Evolutionary conservation across 2,888 invertebrate genomes (phyloP).

Genomic region (Germaria angustata): DNA sequence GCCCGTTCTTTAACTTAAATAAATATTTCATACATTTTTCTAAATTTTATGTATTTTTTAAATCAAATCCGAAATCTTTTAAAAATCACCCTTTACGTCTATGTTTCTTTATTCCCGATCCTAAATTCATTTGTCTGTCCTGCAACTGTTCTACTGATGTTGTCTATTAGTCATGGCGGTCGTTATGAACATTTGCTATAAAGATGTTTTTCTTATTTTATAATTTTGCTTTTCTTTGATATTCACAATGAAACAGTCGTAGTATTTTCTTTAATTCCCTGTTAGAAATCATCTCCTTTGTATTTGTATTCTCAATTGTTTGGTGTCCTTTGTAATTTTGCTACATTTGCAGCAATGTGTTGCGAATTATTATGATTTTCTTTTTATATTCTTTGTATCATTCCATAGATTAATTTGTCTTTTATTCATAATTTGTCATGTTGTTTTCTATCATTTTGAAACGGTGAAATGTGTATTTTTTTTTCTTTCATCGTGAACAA

Average conservation of each 20-base stretch:
- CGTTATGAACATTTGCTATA: conserved; percentile 55
- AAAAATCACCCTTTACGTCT: too few relatives aligned
- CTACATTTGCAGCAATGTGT: not conserved
- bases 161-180: conserved; percentile 48
- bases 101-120: not conserved
- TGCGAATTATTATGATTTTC: conserved; percentile 56
- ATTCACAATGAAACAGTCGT: not conserved
- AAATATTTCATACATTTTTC: too few relatives aligned
- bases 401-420: conserved; percentile 37
- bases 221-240: conserved; percentile 1
- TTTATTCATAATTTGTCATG: conserved; percentile 42
- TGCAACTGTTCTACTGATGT: conserved; percentile 11
- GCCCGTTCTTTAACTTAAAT: too few relatives aligned
- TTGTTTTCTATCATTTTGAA: conserved; percentile 28
- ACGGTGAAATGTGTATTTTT: conserved; percentile 12
- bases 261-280: conserved; percentile 12
- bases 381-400: conserved; percentile 32
- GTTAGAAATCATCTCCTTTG: conserved; percentile 1
- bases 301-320: conserved; percentile 12
- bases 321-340: conserved; percentile 36
- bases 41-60: too few relatives aligned
- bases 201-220: conserved; percentile 50
- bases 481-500: not conserved
- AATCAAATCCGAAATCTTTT: too few relatives aligned
- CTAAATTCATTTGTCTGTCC: conserved; percentile 8